A percentile compares a stretch with the other conserved stretches of the same genome.
Conservation (phyloP, 2,113 vertebrate species). For the Austrofundulus limnaeus region DNA sequence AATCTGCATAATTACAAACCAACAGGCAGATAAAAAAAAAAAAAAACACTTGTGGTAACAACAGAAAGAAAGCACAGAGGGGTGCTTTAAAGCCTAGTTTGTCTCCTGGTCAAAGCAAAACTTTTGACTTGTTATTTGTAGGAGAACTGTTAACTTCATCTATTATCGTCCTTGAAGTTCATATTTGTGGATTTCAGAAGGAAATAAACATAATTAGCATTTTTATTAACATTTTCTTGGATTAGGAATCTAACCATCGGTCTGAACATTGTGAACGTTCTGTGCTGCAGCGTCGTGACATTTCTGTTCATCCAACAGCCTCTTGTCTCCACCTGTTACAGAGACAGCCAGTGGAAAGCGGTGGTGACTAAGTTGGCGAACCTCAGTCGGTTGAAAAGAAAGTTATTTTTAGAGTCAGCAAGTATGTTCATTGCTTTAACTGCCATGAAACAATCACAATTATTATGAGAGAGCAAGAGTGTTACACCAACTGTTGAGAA, state of each 20-base stretch:
- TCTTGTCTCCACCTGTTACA: not conserved
- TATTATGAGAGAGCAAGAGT: not conserved
- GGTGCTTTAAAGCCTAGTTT: not conserved
- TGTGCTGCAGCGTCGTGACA: not conserved
- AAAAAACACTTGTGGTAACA: not conserved
- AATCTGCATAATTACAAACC: slow-evolving; percentile 1
- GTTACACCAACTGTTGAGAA: not conserved
- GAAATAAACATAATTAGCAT: not conserved
- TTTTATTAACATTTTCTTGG: not conserved
- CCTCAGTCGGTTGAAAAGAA: not conserved
- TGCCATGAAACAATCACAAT: not conserved
- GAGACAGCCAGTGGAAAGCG: not conserved
- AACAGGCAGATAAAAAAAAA: slow-evolving; percentile 5
- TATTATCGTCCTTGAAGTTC: not conserved
- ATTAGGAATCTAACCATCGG: not conserved
- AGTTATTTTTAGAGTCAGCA: not conserved
- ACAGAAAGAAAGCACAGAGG: not conserved
- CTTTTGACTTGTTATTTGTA: slow-evolving; percentile 15
- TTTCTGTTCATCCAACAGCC: not conserved
- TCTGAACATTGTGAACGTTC: not conserved
- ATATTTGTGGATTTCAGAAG: not conserved
- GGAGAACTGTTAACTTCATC: slow-evolving; percentile 11
- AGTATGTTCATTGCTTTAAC: not conserved
- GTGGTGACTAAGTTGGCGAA: not conserved
- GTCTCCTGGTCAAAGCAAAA: slow-evolving; percentile 4